Base-by-base conservation (phyloP, 37 sponge, comb jelly and placozoan species). In the Petrosia ficiformis region DNA sequence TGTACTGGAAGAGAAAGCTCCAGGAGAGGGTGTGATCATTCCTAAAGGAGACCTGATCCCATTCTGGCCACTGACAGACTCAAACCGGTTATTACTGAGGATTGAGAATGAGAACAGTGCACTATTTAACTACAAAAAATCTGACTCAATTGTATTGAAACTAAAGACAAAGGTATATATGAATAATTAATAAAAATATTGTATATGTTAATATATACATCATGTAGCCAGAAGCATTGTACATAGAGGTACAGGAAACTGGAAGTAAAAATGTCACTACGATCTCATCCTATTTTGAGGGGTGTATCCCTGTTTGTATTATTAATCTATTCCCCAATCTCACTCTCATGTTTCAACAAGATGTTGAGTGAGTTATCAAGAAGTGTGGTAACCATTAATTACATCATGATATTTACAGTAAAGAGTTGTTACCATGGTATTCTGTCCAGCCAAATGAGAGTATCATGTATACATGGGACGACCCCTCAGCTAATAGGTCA, bases 271-370 rank as follows among this genome's bases (percentile, higher is more conserved):
- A 52, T 33, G 61, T 92, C 28, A 70, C 85, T 33, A 86, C 81
- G 34, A 89, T 95, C 78, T 58, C 67, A 3, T 75, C 89, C 14
- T 95, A 95, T 83, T 95, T 82, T 70, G 76, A 52, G 48, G 93
- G 93, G 16, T 80, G 91, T 48, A 83, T 75, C 2, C 92, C 96
- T 36, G 77, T 88, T 0, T 77, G 64, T 39, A 74, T 95, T 52
- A 90, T 91, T 68, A 93, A 93, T 61, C 69, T 73, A 59, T 78
- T 81, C 74, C 61, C 77, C 38, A 83, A 93, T 59, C 29, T 77
- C n/a, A 77, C 75, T 5, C 43, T 93, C 24, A 56, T 40, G 67
- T 78, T 86, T 33, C 19, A 30, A 59, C 92, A 91, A 44, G 74
- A 82, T 28, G 35, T 71, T 35, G 81, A 87, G 87, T 81, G 44